Base-by-base conservation (phyloP, 2,113 vertebrate species). In the Oryctolagus cuniculus region DNA sequence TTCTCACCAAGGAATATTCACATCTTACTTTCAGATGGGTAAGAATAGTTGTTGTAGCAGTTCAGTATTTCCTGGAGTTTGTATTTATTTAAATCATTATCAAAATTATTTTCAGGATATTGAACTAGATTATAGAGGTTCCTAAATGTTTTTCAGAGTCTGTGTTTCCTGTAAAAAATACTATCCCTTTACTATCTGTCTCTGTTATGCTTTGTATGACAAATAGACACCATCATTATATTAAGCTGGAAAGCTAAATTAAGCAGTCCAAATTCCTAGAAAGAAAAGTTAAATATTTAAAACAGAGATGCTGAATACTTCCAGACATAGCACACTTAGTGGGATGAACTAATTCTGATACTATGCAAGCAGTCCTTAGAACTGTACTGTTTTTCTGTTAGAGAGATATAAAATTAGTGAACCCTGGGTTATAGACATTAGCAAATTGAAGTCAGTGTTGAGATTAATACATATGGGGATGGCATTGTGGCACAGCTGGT, bases 201-300 rank as follows among this genome's bases (percentile, higher is more conserved):
- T 77, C 22, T 49, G 10, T 83, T 89, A 75, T 64, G 12, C 63
- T 75, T 94, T 55, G 24, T 66, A 55, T 55, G n/a, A 74, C n/a
- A 67, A 74, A 82, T 61, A 27, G 15, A 88, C 81, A 67, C 4
- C 34, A 74, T 21, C 31, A 81, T 0, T 1, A 5, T 58, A 10
- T 44, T 66, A 88, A 49, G 5, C 67, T 55, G 66, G 38, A 74
- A 81, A 82, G 34, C 69, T 74, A 74, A 44, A 55, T 74, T 58
- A 81, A 88, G 34, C 34, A 34, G 27, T 75, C 21, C 22, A 69
- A 91, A 91, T 38, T 84, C 69, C 36, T 44, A 44, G 44, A 44
- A 89, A 74, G 19, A 17, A 21, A 93, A 66, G 44, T 81, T 75
- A 75, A 83, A 66, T 53, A 74, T 75, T 66, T 25, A 66, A 91